Evolutionary conservation across 2,888 invertebrate genomes (phyloP).

Genomic region (Heliconius ethilla): DNA sequence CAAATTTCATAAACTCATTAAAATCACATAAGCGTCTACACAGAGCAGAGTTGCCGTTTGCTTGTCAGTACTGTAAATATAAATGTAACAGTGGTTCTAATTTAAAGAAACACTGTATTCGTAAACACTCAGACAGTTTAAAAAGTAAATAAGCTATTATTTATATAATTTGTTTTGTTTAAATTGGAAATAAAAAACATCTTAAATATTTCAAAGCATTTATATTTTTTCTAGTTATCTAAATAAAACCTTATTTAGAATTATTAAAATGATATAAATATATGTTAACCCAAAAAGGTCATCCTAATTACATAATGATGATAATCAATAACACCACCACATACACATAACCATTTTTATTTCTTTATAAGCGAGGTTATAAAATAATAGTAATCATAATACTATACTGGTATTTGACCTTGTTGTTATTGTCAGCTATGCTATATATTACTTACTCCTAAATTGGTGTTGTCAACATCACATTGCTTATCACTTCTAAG

Average conservation of each 20-base stretch:
- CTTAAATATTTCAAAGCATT: constrained; percentile 56
- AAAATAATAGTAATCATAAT: constrained; percentile 56
- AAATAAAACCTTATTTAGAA: constrained; percentile 67
- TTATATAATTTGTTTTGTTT: constrained; percentile 12
- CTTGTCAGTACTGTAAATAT: constrained; percentile 68
- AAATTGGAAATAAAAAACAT: constrained; percentile 14
- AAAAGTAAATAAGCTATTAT: constrained; percentile 12
- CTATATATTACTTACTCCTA: constrained; percentile 5
- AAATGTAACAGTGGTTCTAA: constrained; percentile 77
- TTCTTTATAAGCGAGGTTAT: constrained; percentile 59
- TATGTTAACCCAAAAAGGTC: constrained; percentile 55
- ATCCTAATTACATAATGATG: constrained; percentile 72
- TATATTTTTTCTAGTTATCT: constrained; percentile 58
- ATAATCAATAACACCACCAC: constrained; percentile 54
- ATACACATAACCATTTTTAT: constrained; percentile 67
- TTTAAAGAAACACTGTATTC: constrained; percentile 71
- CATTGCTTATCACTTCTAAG: constrained; percentile 12
- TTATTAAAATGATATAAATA: constrained; percentile 72
- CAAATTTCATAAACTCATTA: constrained; percentile 75
- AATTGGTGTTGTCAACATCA: neutral
- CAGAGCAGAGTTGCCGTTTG: constrained; percentile 68
- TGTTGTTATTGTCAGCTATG: constrained; percentile 25
- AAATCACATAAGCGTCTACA: constrained; percentile 74
- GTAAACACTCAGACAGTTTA: constrained; percentile 56
- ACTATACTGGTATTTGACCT: constrained; percentile 55